Evolutionary conservation across 2,113 vertebrate genomes (phyloP).

Genomic region (Dipodomys merriami): DNA sequence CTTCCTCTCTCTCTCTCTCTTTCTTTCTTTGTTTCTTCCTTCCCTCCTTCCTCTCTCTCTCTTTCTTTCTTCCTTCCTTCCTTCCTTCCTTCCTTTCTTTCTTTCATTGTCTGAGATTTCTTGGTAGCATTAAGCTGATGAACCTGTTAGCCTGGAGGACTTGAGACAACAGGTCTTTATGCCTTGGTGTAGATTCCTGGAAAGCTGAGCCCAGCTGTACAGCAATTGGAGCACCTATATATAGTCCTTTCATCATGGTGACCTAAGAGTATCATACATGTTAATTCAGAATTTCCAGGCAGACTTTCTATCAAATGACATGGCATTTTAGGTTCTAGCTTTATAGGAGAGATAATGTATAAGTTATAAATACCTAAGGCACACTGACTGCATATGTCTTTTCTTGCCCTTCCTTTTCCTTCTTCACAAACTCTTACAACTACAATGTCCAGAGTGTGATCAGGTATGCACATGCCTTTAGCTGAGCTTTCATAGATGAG

Average conservation of each 20-base stretch:
- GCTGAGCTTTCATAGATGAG: neutral
- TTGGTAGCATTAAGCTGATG: neutral
- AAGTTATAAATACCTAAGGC: neutral
- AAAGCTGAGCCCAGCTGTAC: neutral
- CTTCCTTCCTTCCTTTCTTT: no score
- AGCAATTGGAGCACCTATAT: neutral
- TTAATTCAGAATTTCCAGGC: neutral
- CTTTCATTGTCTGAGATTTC: no score
- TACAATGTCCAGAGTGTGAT: neutral
- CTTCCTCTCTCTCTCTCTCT: no score
- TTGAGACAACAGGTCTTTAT: neutral
- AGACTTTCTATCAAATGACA: neutral
- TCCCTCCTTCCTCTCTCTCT: no score
- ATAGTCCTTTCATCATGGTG: neutral
- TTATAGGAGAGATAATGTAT: neutral
- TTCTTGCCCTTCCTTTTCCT: no score
- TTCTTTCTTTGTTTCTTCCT: no score
- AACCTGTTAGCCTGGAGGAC: neutral
- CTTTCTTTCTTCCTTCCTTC: no score
- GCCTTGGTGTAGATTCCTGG: neutral
- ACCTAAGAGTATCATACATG: neutral
- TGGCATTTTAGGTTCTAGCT: neutral
- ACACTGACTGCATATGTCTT: slow-evolving; percentile 5
- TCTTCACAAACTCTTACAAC: neutral
- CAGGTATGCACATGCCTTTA: neutral